phyloP scores from a whole-genome alignment of 2,113 vertebrate genomes.

The Anguilla rostrata region DNA sequence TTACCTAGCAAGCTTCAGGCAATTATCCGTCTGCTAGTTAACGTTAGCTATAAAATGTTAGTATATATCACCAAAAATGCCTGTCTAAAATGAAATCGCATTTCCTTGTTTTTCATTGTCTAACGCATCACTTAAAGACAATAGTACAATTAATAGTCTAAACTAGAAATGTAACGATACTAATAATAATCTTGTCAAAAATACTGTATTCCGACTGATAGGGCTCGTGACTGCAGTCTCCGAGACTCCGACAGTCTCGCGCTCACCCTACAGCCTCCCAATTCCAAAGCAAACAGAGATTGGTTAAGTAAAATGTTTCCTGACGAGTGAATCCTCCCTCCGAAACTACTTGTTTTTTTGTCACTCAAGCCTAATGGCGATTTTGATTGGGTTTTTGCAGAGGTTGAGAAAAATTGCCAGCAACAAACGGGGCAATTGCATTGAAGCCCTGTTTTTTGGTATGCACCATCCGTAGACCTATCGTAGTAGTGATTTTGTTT shows the following conservation, averaged over 20 bases:
- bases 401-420: neutral
- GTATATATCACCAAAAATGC: conserved; percentile 53
- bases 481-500: no score
- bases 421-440: neutral
- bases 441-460: no score
- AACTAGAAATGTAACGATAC: neutral
- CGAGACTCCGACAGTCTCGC: neutral
- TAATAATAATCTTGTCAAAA: neutral
- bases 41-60: conserved; percentile 44
- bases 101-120: conserved; percentile 14
- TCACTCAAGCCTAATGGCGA: neutral
- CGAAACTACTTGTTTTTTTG: neutral
- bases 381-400: neutral
- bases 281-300: neutral
- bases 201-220: neutral
- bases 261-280: neutral
- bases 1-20: conserved; percentile 60
- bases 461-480: no score
- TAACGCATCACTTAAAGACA: neutral
- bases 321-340: neutral
- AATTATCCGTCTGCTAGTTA: conserved; percentile 38
- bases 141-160: no score
- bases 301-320: neutral
- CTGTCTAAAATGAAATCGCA: conserved; percentile 18
- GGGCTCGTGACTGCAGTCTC: conserved; percentile 7